Conservation (phyloP, 1,140 invertebrate species). For the Papilio dardanus region DNA sequence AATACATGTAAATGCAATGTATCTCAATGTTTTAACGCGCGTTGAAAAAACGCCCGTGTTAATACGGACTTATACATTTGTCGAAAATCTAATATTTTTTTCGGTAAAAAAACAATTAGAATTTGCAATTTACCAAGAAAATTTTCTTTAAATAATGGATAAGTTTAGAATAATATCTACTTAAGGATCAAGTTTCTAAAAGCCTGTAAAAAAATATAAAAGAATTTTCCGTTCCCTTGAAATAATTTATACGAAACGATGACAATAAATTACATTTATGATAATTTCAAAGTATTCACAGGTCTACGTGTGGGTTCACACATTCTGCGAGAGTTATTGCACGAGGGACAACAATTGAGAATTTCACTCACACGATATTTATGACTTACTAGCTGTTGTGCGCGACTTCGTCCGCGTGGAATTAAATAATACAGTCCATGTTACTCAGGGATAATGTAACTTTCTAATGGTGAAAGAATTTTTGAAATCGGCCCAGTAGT, state of each 20-base stretch:
- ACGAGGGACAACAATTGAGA: slow-evolving; percentile 17
- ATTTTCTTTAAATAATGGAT: not conserved
- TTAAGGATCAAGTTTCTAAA: not conserved
- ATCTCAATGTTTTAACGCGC: too few species aligned
- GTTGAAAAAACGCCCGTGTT: too few species aligned
- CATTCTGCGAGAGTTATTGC: slow-evolving; percentile 13
- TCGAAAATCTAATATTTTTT: too few species aligned
- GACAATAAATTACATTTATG: slow-evolving; percentile 22
- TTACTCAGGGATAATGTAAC: too few species aligned
- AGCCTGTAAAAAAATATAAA: not conserved
- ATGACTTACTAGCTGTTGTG: not conserved
- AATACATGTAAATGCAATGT: too few species aligned
- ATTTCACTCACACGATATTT: slow-evolving; percentile 14
- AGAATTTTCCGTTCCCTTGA: not conserved
- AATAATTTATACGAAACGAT: slow-evolving; percentile 24
- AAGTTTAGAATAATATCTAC: not conserved
- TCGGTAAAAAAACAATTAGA: too few species aligned
- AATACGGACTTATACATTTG: too few species aligned
- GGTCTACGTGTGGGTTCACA: slow-evolving; percentile 5
- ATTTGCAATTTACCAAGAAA: too few species aligned
- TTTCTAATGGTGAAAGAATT: too few species aligned
- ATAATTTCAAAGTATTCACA: slow-evolving; percentile 27
- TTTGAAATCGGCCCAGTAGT: too few species aligned
- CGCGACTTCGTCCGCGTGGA: too few species aligned
- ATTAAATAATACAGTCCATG: too few species aligned